Conservation (phyloP, 2,888 invertebrate species). For the Branchipolynoe longqiensis region DNA sequence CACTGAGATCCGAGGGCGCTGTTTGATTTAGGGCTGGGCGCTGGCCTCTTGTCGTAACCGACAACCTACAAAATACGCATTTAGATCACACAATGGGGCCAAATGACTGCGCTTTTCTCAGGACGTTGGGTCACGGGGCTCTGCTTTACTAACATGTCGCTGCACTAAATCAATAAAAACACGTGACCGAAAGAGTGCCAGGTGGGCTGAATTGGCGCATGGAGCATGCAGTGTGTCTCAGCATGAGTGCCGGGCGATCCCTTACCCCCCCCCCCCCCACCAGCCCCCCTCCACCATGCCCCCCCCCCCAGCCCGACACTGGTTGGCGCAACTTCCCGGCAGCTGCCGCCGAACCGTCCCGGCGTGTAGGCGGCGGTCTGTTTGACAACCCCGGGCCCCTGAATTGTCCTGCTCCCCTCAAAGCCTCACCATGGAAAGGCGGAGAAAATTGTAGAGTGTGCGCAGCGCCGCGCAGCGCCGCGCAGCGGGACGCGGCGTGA, state of each 20-base stretch:
- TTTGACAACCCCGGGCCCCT: not conserved
- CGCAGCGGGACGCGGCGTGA: too few relatives aligned
- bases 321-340: too few relatives aligned
- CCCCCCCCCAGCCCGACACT: not conserved
- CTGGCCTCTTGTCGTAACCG: not conserved
- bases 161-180: too few relatives aligned
- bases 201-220: too few relatives aligned
- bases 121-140: too few relatives aligned
- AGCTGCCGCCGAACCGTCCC: too few relatives aligned
- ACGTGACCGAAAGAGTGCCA: too few relatives aligned
- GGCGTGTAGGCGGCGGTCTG: slow-evolving; percentile 11
- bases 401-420: slow-evolving; percentile 14
- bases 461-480: not conserved
- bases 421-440: slow-evolving; percentile 17
- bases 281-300: not conserved
- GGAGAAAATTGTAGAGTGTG: slow-evolving; percentile 22
- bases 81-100: slow-evolving; percentile 11
- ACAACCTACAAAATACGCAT: not conserved
- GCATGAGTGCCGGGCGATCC: too few relatives aligned
- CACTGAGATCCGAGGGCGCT: not conserved
- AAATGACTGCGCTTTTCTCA: slow-evolving; percentile 11
- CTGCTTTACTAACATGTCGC: too few relatives aligned
- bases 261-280: not conserved
- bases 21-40: not conserved
- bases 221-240: too few relatives aligned